These are phyloP conservation scores for Arion vulgaris DNA, from an alignment of 1,140 invertebrate species.

Conservation along the genomic window DNA sequence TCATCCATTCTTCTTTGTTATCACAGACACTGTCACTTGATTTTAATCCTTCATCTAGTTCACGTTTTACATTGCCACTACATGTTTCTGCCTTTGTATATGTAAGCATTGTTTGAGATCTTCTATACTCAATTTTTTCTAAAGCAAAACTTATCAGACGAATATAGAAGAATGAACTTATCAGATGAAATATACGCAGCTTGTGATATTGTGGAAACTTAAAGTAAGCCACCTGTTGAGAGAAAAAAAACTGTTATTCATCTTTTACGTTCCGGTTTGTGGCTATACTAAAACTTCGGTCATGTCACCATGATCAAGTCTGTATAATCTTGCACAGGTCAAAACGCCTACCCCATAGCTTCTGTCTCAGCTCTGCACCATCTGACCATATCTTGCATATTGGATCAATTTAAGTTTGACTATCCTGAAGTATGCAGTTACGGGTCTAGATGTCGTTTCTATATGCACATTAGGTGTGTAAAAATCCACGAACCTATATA, in stretches of 20 bases:
- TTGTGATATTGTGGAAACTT: neutral
- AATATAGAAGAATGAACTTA: neutral
- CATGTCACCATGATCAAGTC: too few relatives aligned
- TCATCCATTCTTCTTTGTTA: neutral
- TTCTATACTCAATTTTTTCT: slow-evolving; percentile 8
- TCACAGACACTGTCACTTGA: neutral
- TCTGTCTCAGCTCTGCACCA: too few relatives aligned
- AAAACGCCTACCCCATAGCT: too few relatives aligned
- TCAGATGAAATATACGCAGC: neutral
- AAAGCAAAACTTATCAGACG: slow-evolving; percentile 15
- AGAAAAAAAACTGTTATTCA: neutral
- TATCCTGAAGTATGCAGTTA: too few relatives aligned
- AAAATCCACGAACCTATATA: too few relatives aligned
- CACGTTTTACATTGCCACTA: neutral
- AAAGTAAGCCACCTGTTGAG: neutral
- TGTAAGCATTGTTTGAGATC: slow-evolving; percentile 45
- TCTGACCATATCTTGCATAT: too few relatives aligned
- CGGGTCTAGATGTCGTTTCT: too few relatives aligned
- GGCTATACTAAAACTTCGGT: too few relatives aligned
- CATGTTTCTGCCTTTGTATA: neutral
- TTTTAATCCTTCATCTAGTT: neutral
- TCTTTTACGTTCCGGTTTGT: too few relatives aligned
- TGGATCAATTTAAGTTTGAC: too few relatives aligned
- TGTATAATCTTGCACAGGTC: too few relatives aligned
- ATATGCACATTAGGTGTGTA: too few relatives aligned